Percentiles rank a stretch among this genome's conserved stretches.
These are phyloP conservation scores for Hydrozoanthus gracilis DNA, from an alignment of 92 coral and sea anemone genomes.

Conservation along the genomic window DNA sequence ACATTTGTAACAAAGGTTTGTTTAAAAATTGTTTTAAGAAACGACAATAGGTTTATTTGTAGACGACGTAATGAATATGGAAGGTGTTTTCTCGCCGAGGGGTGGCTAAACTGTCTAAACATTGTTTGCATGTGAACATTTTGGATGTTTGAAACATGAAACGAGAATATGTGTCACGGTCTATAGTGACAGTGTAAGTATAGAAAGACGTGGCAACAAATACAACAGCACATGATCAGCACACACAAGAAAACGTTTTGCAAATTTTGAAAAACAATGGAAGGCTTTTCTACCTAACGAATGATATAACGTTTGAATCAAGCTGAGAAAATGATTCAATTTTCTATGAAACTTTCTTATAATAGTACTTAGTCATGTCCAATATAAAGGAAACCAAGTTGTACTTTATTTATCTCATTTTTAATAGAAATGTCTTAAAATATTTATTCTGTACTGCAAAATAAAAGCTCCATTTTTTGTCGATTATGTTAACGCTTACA, in stretches of 20 bases:
- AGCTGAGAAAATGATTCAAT: background rate
- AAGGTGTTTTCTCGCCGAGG: background rate
- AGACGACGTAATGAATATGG: constrained; percentile 10
- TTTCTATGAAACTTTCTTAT: background rate
- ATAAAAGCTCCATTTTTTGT: too few species aligned
- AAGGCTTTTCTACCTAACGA: background rate
- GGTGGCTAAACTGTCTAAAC: background rate
- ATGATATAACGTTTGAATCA: background rate
- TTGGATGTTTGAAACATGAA: constrained; percentile 7
- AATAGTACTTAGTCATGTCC: background rate
- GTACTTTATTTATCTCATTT: background rate
- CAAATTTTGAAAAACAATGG: too few species aligned
- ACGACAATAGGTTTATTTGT: background rate
- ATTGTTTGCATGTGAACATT: background rate
- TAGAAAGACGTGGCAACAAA: background rate
- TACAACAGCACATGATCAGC: background rate
- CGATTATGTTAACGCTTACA: too few species aligned
- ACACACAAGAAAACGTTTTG: too few species aligned
- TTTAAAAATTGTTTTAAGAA: background rate
- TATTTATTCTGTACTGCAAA: too few species aligned
- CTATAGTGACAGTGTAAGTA: too few species aligned
- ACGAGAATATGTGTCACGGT: background rate
- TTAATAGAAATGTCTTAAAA: too few species aligned
- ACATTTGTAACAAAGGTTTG: background rate
- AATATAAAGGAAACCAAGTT: background rate